A percentile compares a stretch with the other conserved stretches of the same genome.
These are phyloP conservation scores for Lycocerus yunnanus DNA, from an alignment of 2,888 invertebrate genomes.

Conservation along the genomic window DNA sequence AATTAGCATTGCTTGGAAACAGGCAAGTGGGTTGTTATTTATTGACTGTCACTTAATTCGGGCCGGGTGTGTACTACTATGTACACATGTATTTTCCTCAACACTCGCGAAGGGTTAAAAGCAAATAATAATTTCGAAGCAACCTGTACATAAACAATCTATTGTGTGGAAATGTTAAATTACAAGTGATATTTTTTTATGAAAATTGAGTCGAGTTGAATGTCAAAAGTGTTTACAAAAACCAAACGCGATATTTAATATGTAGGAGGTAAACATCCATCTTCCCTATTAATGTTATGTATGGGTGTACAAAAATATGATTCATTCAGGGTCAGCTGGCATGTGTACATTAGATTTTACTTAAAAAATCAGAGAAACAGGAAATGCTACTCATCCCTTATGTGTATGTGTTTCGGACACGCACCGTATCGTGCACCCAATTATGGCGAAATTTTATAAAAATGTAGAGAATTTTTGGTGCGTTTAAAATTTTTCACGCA, in stretches of 20 bases:
- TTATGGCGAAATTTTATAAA: neutral
- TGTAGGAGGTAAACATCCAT: slow-evolving; percentile 14
- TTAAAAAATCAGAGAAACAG: slow-evolving; percentile 12
- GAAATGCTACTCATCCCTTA: slow-evolving; percentile 14
- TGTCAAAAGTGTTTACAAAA: slow-evolving; percentile 3
- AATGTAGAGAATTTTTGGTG: neutral
- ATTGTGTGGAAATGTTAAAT: neutral
- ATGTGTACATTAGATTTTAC: slow-evolving; percentile 1
- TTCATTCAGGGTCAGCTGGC: slow-evolving; percentile 18
- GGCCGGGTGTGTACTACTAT: too few species aligned
- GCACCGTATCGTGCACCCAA: neutral
- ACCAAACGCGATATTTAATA: neutral
- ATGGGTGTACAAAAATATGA: slow-evolving; percentile 14
- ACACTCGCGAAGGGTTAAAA: neutral
- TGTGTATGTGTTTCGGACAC: neutral
- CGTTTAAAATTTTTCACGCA: neutral
- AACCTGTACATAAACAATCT: neutral
- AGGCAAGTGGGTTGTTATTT: too few species aligned
- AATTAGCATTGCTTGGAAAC: too few species aligned
- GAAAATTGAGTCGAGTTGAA: neutral
- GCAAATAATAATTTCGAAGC: neutral
- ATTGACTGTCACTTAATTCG: too few species aligned
- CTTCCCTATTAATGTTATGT: neutral
- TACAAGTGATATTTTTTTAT: neutral
- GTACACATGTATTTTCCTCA: too few species aligned